Base-by-base conservation (phyloP, 2,888 invertebrate genomes). In the Cryptus armator region DNA sequence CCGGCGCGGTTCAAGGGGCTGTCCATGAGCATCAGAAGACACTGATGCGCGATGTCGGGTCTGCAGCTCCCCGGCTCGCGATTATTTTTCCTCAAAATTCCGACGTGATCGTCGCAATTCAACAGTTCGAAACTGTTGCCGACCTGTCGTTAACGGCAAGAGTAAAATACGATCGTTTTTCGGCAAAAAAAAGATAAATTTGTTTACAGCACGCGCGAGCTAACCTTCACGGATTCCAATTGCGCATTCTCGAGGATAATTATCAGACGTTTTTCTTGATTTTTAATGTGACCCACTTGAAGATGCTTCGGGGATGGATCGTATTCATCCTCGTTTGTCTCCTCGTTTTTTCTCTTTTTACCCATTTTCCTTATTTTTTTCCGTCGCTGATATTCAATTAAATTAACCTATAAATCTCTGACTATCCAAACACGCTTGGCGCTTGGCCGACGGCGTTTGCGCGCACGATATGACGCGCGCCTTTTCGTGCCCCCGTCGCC, bases 11-110 rank as follows among this genome's bases (percentile, higher is more conserved):
- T 99, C 59, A 99, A 94, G 0, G 99, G 99, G 85, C 99, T 99
- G 93, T 99, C 99, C 95, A 99, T 96, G 68, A 99, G 95, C 99
- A 99, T 99, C 0, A 99, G 95, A 16, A 99, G 95, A 92, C 99
- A 99, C 94, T 99, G 99, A 94, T 99, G 99, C 0, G 98, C 96
- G 85, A 99, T 99, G 92, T 99, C 99, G 0, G 99, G 99, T 44
- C 99, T 95, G 91, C 98, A 98, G 2, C 97, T 96, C 0, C 98
- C 97, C 0, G 97, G 97, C 90, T 99, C 98, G 83, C 98, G 95
- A 89, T 97, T 97, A 93, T 97, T 97, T 93, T 97, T 99, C 88
- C 97, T 96, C 88, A 99, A 95, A 85, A 98, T 97, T 88, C 96
- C 95, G 32, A 96, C 95, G 94, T 99, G 99, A 92, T 99, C 98